Conservation (phyloP, 2,797 vertebrate species). For the Sebastolobus altivelis region DNA sequence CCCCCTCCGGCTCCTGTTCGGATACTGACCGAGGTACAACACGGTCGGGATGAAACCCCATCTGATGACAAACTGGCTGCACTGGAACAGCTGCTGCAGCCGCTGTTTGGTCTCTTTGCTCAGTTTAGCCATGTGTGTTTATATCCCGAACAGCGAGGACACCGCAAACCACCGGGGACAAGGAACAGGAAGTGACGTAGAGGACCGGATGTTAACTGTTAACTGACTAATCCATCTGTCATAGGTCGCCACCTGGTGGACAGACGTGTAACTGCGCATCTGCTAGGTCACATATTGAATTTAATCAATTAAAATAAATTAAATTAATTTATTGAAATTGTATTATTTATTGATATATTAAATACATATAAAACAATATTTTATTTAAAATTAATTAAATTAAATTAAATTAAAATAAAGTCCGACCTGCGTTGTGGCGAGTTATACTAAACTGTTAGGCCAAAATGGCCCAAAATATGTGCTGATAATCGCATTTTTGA, state of each 20-base stretch:
- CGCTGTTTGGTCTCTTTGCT: conserved; percentile 96
- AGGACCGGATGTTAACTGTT: background rate
- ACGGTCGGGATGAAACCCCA: conserved; percentile 98
- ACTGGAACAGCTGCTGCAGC: conserved; percentile 95
- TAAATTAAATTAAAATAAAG: background rate
- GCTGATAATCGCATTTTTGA: background rate
- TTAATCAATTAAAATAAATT: background rate
- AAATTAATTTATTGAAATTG: no score
- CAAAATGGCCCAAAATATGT: background rate
- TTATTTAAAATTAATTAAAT: background rate
- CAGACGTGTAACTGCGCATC: background rate
- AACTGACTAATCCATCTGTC: background rate
- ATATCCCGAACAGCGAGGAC: background rate
- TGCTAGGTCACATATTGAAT: background rate
- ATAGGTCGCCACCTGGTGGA: conserved; percentile 43
- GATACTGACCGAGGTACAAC: conserved; percentile 94
- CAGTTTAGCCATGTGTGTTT: conserved; percentile 89
- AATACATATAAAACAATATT: no score
- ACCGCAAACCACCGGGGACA: conserved; percentile 65
- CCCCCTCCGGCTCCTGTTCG: no score
- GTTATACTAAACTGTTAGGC: background rate
- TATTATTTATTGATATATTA: no score
- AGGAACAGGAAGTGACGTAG: conserved; percentile 65
- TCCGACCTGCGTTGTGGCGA: background rate
- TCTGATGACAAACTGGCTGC: conserved; percentile 95